phyloP scores from a whole-genome alignment of 2,113 vertebrate species.

The Paratilapia polleni region DNA sequence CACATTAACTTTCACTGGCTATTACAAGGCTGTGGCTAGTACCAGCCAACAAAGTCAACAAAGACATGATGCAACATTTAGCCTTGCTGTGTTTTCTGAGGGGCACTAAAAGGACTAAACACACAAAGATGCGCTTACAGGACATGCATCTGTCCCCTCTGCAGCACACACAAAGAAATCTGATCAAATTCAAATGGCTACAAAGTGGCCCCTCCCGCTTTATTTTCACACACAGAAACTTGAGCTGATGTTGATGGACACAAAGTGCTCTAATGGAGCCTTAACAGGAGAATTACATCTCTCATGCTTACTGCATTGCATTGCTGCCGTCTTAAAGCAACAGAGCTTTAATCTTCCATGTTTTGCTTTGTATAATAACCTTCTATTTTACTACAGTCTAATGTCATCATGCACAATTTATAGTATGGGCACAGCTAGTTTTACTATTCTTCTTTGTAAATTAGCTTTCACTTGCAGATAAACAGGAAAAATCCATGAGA shows the following conservation, averaged over 20 bases:
- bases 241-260: conserved; percentile 48
- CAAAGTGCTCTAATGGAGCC: conserved; percentile 46
- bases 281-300: not conserved
- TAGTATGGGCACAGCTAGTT: not conserved
- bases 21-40: conserved; percentile 1
- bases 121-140: not conserved
- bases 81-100: conserved; percentile 22
- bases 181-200: conserved; percentile 14
- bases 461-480: not conserved
- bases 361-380: not conserved
- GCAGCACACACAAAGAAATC: conserved; percentile 16
- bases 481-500: conserved; percentile 37
- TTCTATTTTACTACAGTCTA: not conserved
- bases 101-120: conserved; percentile 23
- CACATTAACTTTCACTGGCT: not conserved
- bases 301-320: conserved; percentile 6
- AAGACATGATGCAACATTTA: conserved; percentile 29
- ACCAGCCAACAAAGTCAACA: conserved; percentile 44
- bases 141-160: not conserved
- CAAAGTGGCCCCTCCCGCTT: conserved; percentile 12
- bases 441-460: not conserved
- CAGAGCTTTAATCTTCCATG: not conserved
- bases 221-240: conserved; percentile 31
- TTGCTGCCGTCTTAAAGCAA: conserved; percentile 4
- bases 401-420: not conserved